phyloP scores from a whole-genome alignment of 2,888 invertebrate genomes.

The Ptychoptera albimana region DNA sequence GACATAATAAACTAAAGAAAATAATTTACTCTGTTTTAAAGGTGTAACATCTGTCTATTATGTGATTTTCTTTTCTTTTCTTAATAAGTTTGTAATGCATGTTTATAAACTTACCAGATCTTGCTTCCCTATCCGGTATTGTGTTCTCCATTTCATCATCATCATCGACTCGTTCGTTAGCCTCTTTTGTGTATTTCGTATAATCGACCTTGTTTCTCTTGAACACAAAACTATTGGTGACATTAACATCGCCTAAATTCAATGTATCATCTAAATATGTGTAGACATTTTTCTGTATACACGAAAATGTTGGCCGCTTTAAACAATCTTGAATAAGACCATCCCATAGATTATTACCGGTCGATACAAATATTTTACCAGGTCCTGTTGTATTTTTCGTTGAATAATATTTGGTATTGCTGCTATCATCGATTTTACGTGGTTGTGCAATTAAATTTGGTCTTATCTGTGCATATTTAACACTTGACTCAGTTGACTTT shows the following conservation, averaged over 20 bases:
- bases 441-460: too few species aligned
- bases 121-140: slow-evolving; percentile 16
- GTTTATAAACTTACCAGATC: slow-evolving; percentile 16
- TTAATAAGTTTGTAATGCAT: too few species aligned
- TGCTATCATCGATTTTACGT: too few species aligned
- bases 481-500: too few species aligned
- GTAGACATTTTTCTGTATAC: slow-evolving; percentile 63
- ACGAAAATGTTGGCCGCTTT: slow-evolving; percentile 46
- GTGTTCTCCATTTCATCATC: slow-evolving; percentile 18
- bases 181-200: slow-evolving; percentile 36
- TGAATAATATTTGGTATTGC: too few species aligned
- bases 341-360: slow-evolving; percentile 56
- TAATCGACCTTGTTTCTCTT: slow-evolving; percentile 46
- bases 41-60: too few species aligned
- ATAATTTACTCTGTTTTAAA: too few species aligned
- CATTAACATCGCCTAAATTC: slow-evolving; percentile 45
- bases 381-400: too few species aligned
- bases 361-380: slow-evolving; percentile 17
- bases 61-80: too few species aligned
- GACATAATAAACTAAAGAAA: too few species aligned
- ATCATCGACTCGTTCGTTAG: slow-evolving; percentile 22
- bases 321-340: slow-evolving; percentile 56
- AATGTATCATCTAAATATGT: slow-evolving; percentile 53
- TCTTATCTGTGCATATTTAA: too few species aligned
- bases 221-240: slow-evolving; percentile 47